Base-by-base conservation (phyloP, 2,797 vertebrate genomes). In the Lagodon rhomboides region DNA sequence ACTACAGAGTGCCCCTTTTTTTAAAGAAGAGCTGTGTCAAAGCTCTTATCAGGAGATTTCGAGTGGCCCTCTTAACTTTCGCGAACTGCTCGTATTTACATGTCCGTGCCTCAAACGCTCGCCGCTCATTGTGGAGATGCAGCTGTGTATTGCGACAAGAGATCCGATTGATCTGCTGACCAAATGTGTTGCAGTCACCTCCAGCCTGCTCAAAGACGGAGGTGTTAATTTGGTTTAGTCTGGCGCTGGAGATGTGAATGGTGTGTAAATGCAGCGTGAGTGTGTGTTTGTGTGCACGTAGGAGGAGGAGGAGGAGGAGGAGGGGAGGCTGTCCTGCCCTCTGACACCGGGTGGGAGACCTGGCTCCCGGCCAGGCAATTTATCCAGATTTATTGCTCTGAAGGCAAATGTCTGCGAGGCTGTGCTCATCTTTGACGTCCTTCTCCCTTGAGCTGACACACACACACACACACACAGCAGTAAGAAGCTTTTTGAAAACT, bases 151-250 rank as follows among this genome's bases (percentile, higher is more conserved):
- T 49, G 49, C 10, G 64, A 65, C 50, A 4, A 44, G 12, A 65
- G 55, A 49, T 66, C 51, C 65, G 62, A 88, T 88, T 90, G 90
- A 73, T 92, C 77, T 85, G 30, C 75, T 38, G 67, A 87, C 78
- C 86, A 92, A 89, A 91, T 84, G 89, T 79, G 69, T 55, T 68
- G 79, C 55, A 53, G 72, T 62, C 79, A 72, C 82, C 84, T 92
- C 64, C 84, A 80, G 30, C 75, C 65, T 69, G 66, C 83, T 80
- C 73, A 44, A 82, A 85, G 80, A 68, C 74, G 27, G 71, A 91
- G 77, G 90, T 95, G 93, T 90, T 92, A 90, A 93, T 93, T 87
- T 85, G 83, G 68, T 91, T 90, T 90, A 56, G 88, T 91, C 85
- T 93, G 81, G 61, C 76, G 41, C 80, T 83, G 79, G 54, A 80